Conservation (phyloP, 2,113 vertebrate species). For the Atractosteus spatula region DNA sequence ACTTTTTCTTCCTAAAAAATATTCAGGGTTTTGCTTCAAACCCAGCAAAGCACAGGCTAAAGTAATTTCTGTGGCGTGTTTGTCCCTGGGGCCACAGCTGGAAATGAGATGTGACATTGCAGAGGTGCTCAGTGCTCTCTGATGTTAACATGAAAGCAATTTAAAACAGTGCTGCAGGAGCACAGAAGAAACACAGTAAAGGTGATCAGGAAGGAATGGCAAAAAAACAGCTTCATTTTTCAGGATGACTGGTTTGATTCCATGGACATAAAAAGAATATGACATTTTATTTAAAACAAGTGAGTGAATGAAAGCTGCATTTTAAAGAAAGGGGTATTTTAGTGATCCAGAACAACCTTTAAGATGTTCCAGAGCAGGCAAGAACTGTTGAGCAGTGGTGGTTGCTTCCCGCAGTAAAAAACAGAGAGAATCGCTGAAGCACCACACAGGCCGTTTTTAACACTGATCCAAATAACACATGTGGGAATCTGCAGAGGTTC, state of each 20-base stretch:
- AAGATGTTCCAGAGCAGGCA: background rate
- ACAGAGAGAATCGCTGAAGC: background rate
- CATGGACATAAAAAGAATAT: too few relatives aligned
- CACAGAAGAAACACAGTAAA: background rate
- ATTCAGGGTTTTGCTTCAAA: slow-evolving; percentile 17
- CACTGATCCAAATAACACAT: background rate
- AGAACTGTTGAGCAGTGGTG: background rate
- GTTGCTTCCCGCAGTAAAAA: background rate
- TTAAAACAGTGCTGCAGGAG: background rate
- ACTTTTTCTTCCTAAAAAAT: background rate
- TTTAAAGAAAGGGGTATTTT: background rate
- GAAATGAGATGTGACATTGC: slow-evolving; percentile 13
- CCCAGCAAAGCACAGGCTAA: background rate
- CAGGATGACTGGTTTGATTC: background rate
- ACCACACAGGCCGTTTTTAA: background rate
- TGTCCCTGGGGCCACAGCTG: background rate
- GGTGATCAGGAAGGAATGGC: background rate
- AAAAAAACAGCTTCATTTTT: slow-evolving; percentile 2
- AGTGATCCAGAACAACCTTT: background rate
- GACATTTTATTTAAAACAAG: background rate
- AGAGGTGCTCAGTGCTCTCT: slow-evolving; percentile 14
- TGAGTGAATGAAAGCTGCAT: too few relatives aligned
- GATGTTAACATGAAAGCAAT: slow-evolving; percentile 23
- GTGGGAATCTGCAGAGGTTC: background rate
- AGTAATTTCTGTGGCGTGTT: slow-evolving; percentile 1